Conservation (phyloP, 2,113 vertebrate species). For the Salvelinus namaycush region DNA sequence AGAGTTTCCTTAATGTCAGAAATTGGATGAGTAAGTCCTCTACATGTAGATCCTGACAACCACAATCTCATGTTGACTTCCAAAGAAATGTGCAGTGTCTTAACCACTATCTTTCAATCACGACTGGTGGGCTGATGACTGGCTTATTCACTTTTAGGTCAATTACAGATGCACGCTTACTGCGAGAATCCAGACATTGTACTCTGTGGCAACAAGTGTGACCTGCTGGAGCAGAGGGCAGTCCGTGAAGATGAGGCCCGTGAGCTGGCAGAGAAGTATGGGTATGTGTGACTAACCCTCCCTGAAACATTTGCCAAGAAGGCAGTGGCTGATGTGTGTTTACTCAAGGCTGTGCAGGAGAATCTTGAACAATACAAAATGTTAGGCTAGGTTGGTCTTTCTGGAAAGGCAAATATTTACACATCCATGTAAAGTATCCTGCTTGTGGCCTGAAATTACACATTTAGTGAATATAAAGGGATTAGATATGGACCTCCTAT, state of each 20-base stretch:
- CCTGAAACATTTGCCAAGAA: slow-evolving; percentile 65
- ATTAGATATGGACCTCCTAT: neutral
- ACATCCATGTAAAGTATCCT: slow-evolving; percentile 51
- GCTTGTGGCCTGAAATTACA: slow-evolving; percentile 39
- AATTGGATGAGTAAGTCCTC: slow-evolving; percentile 97
- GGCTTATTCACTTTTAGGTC: slow-evolving; percentile 74
- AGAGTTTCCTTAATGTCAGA: slow-evolving; percentile 97
- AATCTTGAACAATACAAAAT: slow-evolving; percentile 18
- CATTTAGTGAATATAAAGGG: slow-evolving; percentile 34
- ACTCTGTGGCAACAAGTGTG: slow-evolving; percentile 94
- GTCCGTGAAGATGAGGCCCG: slow-evolving; percentile 86
- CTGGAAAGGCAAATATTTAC: slow-evolving; percentile 70
- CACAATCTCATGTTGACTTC: neutral
- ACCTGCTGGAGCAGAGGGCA: slow-evolving; percentile 87
- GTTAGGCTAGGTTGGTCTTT: slow-evolving; percentile 39
- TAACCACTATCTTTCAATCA: neutral
- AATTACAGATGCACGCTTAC: slow-evolving; percentile 93
- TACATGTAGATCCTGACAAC: neutral
- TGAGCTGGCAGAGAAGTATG: slow-evolving; percentile 91
- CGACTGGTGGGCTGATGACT: neutral
- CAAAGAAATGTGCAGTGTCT: neutral
- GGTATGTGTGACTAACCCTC: slow-evolving; percentile 72
- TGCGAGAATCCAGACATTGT: slow-evolving; percentile 96
- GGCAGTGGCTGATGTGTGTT: slow-evolving; percentile 66
- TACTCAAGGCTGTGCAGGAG: slow-evolving; percentile 47